These are phyloP conservation scores for Thaumatotibia leucotreta DNA, from an alignment of 1,140 invertebrate genomes.

Conservation along the genomic window DNA sequence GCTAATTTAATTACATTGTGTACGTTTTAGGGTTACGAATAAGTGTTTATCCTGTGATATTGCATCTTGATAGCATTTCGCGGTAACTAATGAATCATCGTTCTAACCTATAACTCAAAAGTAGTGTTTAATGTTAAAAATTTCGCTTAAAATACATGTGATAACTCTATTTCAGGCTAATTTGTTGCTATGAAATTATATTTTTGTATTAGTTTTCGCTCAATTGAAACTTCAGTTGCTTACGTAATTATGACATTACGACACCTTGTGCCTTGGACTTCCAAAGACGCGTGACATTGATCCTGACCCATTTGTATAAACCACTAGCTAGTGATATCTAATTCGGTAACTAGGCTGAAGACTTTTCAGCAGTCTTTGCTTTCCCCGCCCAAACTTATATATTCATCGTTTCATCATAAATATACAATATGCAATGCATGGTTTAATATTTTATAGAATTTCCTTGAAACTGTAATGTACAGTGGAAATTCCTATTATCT, in stretches of 20 bases:
- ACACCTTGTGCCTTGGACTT: slow-evolving; percentile 46
- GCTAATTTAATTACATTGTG: no score
- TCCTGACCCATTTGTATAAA: slow-evolving; percentile 48
- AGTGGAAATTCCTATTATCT: background rate
- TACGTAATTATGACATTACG: slow-evolving; percentile 68
- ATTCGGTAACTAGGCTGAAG: background rate
- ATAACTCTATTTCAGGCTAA: no score
- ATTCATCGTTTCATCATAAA: background rate
- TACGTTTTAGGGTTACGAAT: no score
- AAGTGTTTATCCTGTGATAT: no score
- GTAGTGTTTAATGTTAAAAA: no score
- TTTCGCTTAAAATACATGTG: no score
- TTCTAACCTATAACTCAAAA: no score
- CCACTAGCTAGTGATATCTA: background rate
- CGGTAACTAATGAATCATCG: no score
- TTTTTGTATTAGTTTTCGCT: no score
- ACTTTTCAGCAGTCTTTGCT: background rate
- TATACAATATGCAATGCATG: background rate
- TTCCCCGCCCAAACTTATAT: background rate
- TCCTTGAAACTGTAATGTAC: background rate
- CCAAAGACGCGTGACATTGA: slow-evolving; percentile 59
- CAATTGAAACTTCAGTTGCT: no score
- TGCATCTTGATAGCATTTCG: no score
- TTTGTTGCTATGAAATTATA: no score
- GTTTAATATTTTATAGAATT: background rate